Percentiles rank a stretch among this genome's conserved stretches.
Conservation (phyloP, 2,888 invertebrate genomes). For the Clepsis dumicolana region DNA sequence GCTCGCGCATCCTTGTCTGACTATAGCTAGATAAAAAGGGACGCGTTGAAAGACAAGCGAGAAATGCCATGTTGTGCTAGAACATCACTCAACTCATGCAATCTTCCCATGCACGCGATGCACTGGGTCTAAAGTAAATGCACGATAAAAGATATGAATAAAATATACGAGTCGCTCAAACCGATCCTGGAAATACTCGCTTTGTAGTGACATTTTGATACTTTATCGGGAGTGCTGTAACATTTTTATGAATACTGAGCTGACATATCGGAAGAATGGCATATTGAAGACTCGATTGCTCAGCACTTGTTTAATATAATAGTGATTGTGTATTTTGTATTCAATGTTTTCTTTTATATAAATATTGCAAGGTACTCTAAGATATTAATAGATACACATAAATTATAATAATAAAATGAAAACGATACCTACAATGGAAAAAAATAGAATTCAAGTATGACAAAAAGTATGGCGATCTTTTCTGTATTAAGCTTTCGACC, state of each 20-base stretch:
- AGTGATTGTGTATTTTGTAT: not conserved
- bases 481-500: not conserved
- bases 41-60: not conserved
- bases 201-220: not conserved
- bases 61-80: not conserved
- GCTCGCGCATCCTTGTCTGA: not conserved
- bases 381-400: no score
- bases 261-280: not conserved
- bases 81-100: constrained; percentile 59
- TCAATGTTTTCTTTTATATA: no score
- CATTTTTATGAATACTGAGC: not conserved
- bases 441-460: no score
- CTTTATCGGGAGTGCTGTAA: constrained; percentile 3
- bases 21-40: not conserved
- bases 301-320: no score
- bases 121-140: constrained; percentile 49
- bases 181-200: not conserved
- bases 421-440: no score
- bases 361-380: no score
- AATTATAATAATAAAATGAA: no score
- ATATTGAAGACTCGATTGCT: not conserved
- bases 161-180: constrained; percentile 12
- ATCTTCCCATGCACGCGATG: constrained; percentile 52
- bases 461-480: no score
- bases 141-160: constrained; percentile 49